Conservation (phyloP, 2,888 invertebrate species). For the Heliothis peltigera region DNA sequence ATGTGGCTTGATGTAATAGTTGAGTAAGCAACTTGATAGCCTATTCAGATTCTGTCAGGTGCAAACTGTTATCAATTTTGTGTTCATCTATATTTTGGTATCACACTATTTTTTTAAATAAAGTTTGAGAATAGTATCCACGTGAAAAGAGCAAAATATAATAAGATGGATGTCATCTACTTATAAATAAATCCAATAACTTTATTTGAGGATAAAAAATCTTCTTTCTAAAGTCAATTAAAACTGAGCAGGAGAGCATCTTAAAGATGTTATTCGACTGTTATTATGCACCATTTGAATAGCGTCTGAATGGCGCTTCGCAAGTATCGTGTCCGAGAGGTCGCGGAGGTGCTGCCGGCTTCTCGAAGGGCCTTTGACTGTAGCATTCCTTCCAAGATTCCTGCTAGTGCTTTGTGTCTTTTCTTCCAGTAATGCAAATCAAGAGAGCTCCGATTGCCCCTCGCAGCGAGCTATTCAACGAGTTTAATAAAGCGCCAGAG, state of each 20-base stretch:
- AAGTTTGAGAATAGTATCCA: no score
- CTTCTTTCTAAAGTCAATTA: no score
- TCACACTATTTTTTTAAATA: background rate
- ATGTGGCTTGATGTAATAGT: constrained; percentile 10
- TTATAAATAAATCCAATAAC: no score
- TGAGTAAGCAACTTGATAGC: constrained; percentile 5
- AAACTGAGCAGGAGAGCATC: background rate
- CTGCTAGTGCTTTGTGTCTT: constrained; percentile 72
- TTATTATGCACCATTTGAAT: constrained; percentile 36
- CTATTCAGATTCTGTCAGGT: background rate
- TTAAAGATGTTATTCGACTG: background rate
- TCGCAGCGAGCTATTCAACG: constrained; percentile 72
- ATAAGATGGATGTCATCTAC: no score
- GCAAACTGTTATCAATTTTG: background rate
- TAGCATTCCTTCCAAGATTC: constrained; percentile 69
- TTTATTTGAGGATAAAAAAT: no score
- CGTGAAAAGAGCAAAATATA: no score
- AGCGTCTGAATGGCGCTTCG: constrained; percentile 29
- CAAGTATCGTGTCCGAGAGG: constrained; percentile 41
- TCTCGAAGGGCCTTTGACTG: constrained; percentile 67
- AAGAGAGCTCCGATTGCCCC: constrained; percentile 76
- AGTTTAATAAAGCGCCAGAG: constrained; percentile 78
- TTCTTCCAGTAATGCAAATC: constrained; percentile 79
- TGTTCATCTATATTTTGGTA: background rate
- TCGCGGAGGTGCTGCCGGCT: constrained; percentile 18